Base-by-base conservation (phyloP, 1,140 invertebrate genomes). In the Daktulosphaira vitifoliae region DNA sequence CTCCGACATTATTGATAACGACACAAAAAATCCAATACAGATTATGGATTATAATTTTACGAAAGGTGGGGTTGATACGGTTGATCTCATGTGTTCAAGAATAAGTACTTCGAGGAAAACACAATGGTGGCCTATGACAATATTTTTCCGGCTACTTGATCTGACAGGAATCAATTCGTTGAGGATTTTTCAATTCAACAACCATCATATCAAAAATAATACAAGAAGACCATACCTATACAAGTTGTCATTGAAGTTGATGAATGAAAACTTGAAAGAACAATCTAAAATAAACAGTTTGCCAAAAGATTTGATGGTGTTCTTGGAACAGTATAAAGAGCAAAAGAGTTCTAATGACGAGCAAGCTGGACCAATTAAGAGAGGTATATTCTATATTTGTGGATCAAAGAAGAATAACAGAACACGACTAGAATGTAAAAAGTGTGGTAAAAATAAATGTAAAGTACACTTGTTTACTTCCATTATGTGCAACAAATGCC, bases 11-110 rank as follows among this genome's bases (percentile, higher is more conserved):
- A 13, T 18, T 20, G 39, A 46, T 62, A 7, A 67, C 9, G 68
- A 62, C 38, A 69, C 66, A 48, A 68, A 59, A 16, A 76, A 75
- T 51, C 74, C 76, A 23, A 71, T 72, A 42, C 73, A 76, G 13
- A 71, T 76, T 16, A 70, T 65, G 9, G 71, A 68, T 67, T 77
- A 78, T 50, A 74, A 78, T 16, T 20, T 20, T 23, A 62, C 56
- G 25, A 62, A 62, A 62, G 26, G 38, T 16, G 56, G 56, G 9
- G 56, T 46, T n/a, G 50, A 52, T 15, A 37, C 29, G 2, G 50
- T 52, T 5, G 50, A 52, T 23, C 50, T 18, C 3, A 50, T n/a
- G 18, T 50, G 48, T 50, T 22, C 48, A 4, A 44, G 39, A 51
- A 29, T 8, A 50, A 26, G 11, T 50, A 50, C 48, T 18, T 13